Conservation (phyloP, 2,113 vertebrate genomes). For the Spilogale gracilis region DNA sequence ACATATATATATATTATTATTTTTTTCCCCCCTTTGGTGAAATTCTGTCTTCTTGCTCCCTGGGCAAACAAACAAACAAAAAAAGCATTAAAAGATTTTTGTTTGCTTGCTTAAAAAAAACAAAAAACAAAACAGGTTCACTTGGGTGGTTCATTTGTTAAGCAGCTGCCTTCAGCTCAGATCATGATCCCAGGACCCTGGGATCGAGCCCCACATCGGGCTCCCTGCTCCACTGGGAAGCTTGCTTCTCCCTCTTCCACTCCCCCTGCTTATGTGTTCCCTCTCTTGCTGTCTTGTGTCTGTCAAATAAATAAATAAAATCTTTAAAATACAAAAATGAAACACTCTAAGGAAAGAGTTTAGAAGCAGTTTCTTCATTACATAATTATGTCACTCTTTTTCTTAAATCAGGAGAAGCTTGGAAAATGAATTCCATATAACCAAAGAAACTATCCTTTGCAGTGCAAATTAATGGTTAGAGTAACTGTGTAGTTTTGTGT, state of each 20-base stretch:
- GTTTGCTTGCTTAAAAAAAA: not conserved
- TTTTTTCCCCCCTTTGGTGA: not conserved
- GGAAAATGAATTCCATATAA: not conserved
- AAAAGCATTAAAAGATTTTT: not conserved
- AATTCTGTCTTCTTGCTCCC: conserved; percentile 14
- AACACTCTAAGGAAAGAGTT: not conserved
- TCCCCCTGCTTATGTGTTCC: too few relatives aligned
- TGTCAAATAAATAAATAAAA: too few relatives aligned
- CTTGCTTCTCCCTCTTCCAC: too few relatives aligned
- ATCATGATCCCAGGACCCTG: too few relatives aligned
- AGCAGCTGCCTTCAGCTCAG: too few relatives aligned
- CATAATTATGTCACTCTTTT: not conserved
- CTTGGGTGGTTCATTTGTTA: too few relatives aligned
- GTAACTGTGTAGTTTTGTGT: not conserved
- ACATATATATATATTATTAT: too few relatives aligned
- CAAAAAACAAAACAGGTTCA: too few relatives aligned
- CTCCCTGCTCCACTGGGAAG: too few relatives aligned
- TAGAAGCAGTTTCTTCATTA: conserved; percentile 11
- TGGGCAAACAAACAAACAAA: not conserved
- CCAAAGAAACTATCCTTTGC: not conserved
- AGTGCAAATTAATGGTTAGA: not conserved
- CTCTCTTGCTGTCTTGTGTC: too few relatives aligned
- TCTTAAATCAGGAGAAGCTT: not conserved
- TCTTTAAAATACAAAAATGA: not conserved
- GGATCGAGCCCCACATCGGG: too few relatives aligned